Percentiles rank a stretch among this genome's conserved stretches.
phyloP scores from a whole-genome alignment of 2,888 invertebrate genomes.

The Omphaloscelis lunosa region DNA sequence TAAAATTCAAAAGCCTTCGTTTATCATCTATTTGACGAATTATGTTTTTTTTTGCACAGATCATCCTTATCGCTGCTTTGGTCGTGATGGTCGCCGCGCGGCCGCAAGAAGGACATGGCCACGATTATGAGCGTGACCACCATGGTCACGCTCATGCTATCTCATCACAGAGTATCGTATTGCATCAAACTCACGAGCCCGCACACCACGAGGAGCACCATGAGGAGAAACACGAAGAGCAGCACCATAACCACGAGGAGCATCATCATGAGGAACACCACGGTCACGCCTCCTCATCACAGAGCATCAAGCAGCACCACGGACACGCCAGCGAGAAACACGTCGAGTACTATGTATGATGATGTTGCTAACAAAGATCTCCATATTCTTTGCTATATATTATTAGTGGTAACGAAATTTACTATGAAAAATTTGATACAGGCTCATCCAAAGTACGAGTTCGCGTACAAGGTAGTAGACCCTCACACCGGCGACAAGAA shows the following conservation, averaged over 20 bases:
- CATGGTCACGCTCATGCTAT: constrained; percentile 58
- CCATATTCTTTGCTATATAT: not conserved
- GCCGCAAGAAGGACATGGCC: constrained; percentile 58
- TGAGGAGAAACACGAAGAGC: constrained; percentile 10
- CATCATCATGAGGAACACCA: constrained; percentile 35
- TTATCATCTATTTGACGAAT: not conserved
- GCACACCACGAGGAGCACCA: constrained; percentile 17
- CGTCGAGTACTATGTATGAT: constrained; percentile 54
- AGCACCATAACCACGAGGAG: not conserved
- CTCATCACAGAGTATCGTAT: constrained; percentile 76
- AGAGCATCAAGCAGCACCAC: constrained; percentile 34
- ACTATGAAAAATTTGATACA: constrained; percentile 21
- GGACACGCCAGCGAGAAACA: constrained; percentile 52
- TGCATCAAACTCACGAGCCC: constrained; percentile 68
- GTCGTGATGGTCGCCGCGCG: constrained; percentile 47
- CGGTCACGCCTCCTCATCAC: constrained; percentile 38
- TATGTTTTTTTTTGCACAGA: constrained; percentile 21
- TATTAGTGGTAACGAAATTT: not conserved
- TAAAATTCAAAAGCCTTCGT: not conserved
- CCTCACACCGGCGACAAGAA: constrained; percentile 85
- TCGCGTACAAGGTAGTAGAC: constrained; percentile 85
- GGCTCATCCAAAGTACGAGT: constrained; percentile 83
- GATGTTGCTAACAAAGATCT: rapidly evolving
- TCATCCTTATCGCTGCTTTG: constrained; percentile 46
- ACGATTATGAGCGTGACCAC: constrained; percentile 50